Conservation (phyloP, 2,113 vertebrate species). For the Ameiurus melas region DNA sequence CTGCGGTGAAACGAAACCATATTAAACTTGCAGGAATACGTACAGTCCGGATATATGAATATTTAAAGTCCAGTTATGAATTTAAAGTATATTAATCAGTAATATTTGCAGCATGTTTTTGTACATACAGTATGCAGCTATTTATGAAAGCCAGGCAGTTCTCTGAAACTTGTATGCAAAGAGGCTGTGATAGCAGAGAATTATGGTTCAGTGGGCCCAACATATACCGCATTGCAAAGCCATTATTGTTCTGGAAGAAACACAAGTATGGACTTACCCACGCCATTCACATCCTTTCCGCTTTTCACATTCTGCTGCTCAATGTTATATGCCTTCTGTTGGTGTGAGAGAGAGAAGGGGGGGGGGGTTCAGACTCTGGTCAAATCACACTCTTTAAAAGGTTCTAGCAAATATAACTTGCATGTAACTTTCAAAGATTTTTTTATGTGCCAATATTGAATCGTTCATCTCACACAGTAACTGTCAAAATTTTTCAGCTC, state of each 20-base stretch:
- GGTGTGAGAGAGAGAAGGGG: background rate
- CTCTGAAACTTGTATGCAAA: background rate
- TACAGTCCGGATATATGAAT: background rate
- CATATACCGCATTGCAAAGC: background rate
- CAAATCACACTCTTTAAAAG: background rate
- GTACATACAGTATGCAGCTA: background rate
- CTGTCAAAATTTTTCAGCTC: background rate
- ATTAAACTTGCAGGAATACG: background rate
- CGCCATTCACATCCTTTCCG: constrained; percentile 63
- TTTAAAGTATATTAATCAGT: background rate
- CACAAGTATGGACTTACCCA: constrained; percentile 70
- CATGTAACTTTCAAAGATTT: background rate
- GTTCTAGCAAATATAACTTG: background rate
- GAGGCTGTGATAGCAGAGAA: constrained; percentile 18
- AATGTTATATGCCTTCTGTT: constrained; percentile 79
- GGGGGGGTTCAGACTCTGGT: background rate
- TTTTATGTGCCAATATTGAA: background rate
- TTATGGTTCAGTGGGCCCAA: constrained; percentile 19
- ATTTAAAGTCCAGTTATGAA: background rate
- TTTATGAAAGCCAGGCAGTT: background rate
- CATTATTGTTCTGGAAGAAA: constrained; percentile 42
- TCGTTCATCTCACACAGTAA: background rate
- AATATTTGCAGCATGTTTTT: background rate
- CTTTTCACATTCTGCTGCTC: constrained; percentile 65
- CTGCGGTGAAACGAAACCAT: background rate